A percentile compares a stretch with the other conserved stretches of the same genome.
Conservation (phyloP, 2,113 vertebrate species). For the Sander vitreus region DNA sequence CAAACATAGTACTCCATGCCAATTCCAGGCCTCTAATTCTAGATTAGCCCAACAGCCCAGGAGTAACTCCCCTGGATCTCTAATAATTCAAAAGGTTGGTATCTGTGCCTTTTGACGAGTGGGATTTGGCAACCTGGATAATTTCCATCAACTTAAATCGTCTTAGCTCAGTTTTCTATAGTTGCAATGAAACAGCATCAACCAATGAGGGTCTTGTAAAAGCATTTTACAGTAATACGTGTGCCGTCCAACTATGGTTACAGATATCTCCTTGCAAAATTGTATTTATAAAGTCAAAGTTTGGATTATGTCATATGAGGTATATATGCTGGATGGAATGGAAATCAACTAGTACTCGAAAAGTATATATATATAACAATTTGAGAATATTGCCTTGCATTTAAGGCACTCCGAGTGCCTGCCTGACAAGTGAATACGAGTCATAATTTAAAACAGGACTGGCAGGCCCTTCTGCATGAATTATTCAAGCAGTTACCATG, state of each 20-base stretch:
- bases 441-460: constrained; percentile 37
- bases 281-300: background rate
- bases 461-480: constrained; percentile 27
- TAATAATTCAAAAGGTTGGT: constrained; percentile 40
- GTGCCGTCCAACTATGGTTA: background rate
- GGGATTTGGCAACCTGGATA: constrained; percentile 20
- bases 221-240: background rate
- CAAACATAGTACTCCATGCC: constrained; percentile 24
- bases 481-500: constrained; percentile 36
- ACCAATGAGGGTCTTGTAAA: background rate
- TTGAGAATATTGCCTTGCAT: background rate
- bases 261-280: constrained; percentile 5
- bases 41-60: constrained; percentile 5
- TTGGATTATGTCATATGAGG: background rate
- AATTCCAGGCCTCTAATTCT: constrained; percentile 20
- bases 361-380: background rate
- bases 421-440: constrained; percentile 28
- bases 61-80: constrained; percentile 19
- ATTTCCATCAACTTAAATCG: constrained; percentile 19
- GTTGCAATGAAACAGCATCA: background rate
- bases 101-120: constrained; percentile 18
- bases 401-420: background rate
- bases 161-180: background rate
- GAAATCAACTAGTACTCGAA: background rate
- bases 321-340: background rate